Conservation (phyloP, 2,113 vertebrate genomes). For the Sorex araneus region DNA sequence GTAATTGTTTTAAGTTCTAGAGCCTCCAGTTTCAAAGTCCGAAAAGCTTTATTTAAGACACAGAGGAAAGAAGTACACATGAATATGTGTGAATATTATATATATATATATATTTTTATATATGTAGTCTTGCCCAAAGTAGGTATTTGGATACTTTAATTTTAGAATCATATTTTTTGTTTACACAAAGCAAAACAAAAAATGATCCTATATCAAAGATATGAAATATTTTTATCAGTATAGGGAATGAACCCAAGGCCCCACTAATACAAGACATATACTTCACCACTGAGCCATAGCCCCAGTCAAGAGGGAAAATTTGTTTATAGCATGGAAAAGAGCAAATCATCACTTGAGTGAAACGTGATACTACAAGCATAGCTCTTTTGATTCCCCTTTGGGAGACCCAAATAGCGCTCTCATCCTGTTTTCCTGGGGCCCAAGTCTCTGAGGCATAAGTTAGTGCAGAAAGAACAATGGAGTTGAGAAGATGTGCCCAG, state of each 20-base stretch:
- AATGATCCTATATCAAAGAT: background rate
- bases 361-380: too few relatives aligned
- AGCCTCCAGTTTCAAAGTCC: constrained; percentile 10
- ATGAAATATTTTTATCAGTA: background rate
- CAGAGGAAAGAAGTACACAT: background rate
- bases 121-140: background rate
- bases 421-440: too few relatives aligned
- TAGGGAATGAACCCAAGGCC: too few relatives aligned
- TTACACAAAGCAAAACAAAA: constrained; percentile 23
- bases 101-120: too few relatives aligned
- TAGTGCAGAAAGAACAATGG: too few relatives aligned
- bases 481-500: too few relatives aligned
- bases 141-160: constrained; percentile 29
- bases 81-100: background rate
- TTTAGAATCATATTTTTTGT: background rate
- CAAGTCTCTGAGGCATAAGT: too few relatives aligned
- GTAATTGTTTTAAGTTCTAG: constrained; percentile 26
- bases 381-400: too few relatives aligned
- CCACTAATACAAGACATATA: too few relatives aligned
- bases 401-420: too few relatives aligned
- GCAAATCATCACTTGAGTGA: constrained; percentile 3
- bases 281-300: too few relatives aligned
- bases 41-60: background rate
- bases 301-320: background rate
- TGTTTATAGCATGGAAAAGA: background rate